Evolutionary conservation across 2,888 invertebrate genomes (phyloP).

Genomic region (Epinotia bilunana): DNA sequence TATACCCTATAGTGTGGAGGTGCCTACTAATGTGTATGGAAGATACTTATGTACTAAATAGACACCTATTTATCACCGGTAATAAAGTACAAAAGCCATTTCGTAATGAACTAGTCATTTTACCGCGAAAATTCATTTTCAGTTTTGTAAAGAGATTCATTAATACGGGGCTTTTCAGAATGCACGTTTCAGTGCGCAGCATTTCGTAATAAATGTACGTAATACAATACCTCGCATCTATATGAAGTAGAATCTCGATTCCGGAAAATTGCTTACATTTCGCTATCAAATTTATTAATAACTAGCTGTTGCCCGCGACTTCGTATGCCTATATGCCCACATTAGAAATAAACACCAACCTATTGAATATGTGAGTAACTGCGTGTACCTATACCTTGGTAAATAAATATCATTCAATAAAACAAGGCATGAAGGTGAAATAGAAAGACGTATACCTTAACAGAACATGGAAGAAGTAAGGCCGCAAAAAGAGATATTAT

Average conservation of each 20-base stretch:
- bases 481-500: too few relatives aligned
- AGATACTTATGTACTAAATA: constrained; percentile 10
- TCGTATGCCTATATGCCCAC: too few relatives aligned
- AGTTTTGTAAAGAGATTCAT: constrained; percentile 38
- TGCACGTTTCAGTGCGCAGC: constrained; percentile 16
- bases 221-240: background rate
- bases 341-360: too few relatives aligned
- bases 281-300: constrained; percentile 10
- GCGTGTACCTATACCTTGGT: too few relatives aligned
- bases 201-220: background rate
- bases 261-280: constrained; percentile 9
- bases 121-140: constrained; percentile 33
- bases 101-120: constrained; percentile 36
- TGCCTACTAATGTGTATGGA: too few relatives aligned
- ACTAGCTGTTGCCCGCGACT: background rate
- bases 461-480: too few relatives aligned
- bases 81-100: constrained; percentile 21
- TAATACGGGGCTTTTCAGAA: constrained; percentile 35
- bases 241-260: constrained; percentile 17
- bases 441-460: too few relatives aligned
- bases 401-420: too few relatives aligned
- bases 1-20: too few relatives aligned
- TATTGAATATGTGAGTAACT: too few relatives aligned
- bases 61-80: constrained; percentile 17
- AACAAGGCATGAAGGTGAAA: too few relatives aligned